Evolutionary conservation across 2,888 invertebrate species (phyloP).

Genomic region (Platynereis dumerilii): DNA sequence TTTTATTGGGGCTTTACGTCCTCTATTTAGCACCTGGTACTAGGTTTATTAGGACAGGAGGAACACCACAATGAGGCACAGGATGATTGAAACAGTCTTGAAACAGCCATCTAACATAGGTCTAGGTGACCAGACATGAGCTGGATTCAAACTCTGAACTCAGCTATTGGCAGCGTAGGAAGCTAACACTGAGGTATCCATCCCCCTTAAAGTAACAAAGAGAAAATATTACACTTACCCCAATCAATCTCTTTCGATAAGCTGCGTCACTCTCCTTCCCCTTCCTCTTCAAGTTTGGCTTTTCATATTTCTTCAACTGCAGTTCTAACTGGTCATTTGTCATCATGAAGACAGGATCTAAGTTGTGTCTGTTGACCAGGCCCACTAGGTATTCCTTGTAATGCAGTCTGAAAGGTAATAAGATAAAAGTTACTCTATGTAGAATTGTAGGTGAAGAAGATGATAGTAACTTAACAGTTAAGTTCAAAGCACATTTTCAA

Average conservation of each 20-base stretch:
- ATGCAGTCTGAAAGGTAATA: constrained; percentile 76
- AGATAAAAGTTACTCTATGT: not conserved
- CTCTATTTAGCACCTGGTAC: too few species aligned
- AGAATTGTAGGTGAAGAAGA: not conserved
- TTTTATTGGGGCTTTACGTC: too few species aligned
- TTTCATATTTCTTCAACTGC: constrained; percentile 70
- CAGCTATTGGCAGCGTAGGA: too few species aligned
- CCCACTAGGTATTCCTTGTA: constrained; percentile 88
- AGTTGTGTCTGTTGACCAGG: constrained; percentile 73
- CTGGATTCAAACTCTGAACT: too few species aligned
- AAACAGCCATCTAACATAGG: too few species aligned
- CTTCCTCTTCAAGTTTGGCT: not conserved
- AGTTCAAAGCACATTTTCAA: not conserved
- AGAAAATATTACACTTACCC: not conserved
- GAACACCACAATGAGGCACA: too few species aligned
- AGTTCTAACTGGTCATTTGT: constrained; percentile 83
- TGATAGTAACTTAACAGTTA: not conserved
- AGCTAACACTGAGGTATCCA: too few species aligned
- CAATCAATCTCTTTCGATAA: not conserved
- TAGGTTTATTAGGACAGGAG: too few species aligned
- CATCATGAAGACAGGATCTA: constrained; percentile 82
- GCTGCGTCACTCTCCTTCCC: not conserved
- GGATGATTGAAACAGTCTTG: too few species aligned
- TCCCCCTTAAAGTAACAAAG: too few species aligned
- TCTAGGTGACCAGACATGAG: too few species aligned